phyloP scores from a whole-genome alignment of 2,797 vertebrate genomes.

The Xyrichtys novacula region DNA sequence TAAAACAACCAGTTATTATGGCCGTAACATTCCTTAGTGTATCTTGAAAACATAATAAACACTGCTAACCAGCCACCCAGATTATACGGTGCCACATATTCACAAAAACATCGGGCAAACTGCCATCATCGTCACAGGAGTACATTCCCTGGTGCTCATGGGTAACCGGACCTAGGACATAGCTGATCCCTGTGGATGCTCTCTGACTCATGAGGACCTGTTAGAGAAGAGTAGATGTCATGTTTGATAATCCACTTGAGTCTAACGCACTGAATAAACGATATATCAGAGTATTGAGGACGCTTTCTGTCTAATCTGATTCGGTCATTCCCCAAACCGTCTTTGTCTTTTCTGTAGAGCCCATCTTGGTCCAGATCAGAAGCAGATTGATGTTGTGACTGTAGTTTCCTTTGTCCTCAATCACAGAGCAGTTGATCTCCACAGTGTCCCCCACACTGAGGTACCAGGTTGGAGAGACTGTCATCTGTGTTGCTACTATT shows the following conservation, averaged over 20 bases:
- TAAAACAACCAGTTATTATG: background rate
- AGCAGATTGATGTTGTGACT: conserved; percentile 2
- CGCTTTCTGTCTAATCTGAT: background rate
- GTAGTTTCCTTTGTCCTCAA: background rate
- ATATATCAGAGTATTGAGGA: too few species aligned
- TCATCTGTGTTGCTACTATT: background rate
- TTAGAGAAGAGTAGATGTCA: background rate
- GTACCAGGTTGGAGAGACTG: background rate
- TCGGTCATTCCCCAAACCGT: background rate
- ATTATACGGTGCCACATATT: background rate
- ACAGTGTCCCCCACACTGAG: conserved; percentile 4
- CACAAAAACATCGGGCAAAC: background rate
- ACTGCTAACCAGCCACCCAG: conserved; percentile 10
- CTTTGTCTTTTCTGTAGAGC: background rate
- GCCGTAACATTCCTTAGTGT: background rate
- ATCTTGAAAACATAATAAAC: background rate
- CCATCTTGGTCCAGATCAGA: conserved; percentile 10
- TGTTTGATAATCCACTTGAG: too few species aligned
- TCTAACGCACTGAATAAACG: too few species aligned
- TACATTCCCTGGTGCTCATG: conserved; percentile 2
- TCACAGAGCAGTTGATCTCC: background rate
- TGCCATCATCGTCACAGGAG: background rate
- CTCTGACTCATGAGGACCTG: conserved; percentile 5
- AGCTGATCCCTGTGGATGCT: background rate
- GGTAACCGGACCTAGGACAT: background rate